These are phyloP conservation scores for Pandemis heparana DNA, from an alignment of 2,888 invertebrate genomes.

Conservation along the genomic window DNA sequence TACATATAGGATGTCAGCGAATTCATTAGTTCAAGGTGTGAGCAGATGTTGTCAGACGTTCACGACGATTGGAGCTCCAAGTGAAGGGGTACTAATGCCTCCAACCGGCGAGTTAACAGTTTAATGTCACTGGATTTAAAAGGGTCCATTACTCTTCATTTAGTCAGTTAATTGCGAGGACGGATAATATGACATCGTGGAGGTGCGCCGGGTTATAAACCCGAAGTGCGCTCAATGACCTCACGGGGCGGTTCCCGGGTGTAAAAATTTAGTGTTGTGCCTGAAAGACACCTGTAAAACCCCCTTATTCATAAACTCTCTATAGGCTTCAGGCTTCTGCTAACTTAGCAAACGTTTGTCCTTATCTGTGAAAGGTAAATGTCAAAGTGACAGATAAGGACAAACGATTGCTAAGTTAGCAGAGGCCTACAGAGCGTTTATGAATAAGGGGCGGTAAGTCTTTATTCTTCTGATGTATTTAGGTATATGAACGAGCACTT, in stretches of 20 bases:
- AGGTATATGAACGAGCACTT: too few species aligned
- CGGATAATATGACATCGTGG: conserved; percentile 26
- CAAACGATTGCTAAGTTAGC: too few species aligned
- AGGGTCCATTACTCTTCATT: conserved; percentile 51
- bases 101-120: conserved; percentile 27
- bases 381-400: too few species aligned
- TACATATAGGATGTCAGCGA: neutral
- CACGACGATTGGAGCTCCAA: neutral
- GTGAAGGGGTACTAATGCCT: conserved; percentile 19
- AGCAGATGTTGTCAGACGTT: conserved; percentile 17
- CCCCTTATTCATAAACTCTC: too few species aligned
- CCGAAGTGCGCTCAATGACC: neutral
- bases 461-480: too few species aligned
- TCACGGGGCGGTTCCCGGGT: neutral
- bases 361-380: too few species aligned
- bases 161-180: conserved; percentile 45
- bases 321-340: too few species aligned
- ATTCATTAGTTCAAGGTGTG: conserved; percentile 22
- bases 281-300: neutral
- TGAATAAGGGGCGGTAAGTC: too few species aligned
- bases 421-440: too few species aligned
- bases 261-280: neutral
- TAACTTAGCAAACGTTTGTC: too few species aligned
- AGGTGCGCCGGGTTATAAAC: conserved; percentile 22
- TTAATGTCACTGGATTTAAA: conserved; percentile 40